These are phyloP conservation scores for Coptotermes formosanus DNA, from an alignment of 1,140 invertebrate species.

Conservation along the genomic window DNA sequence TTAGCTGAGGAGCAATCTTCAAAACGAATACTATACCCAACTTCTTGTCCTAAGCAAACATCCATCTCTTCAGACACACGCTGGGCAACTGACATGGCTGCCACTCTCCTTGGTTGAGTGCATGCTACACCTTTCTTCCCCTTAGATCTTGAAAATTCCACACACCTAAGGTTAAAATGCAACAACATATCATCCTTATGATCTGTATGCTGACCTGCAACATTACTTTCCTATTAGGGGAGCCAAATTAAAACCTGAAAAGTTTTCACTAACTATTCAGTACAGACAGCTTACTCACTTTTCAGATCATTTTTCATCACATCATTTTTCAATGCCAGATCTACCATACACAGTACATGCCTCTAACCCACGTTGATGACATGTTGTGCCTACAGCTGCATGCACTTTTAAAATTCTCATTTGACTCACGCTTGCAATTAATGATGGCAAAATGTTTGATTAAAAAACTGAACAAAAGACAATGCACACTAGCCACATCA, in stretches of 20 bases:
- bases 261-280: too few relatives aligned
- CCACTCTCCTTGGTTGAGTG: slow-evolving; percentile 96
- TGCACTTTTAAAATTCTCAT: too few relatives aligned
- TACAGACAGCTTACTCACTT: too few relatives aligned
- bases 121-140: slow-evolving; percentile 88
- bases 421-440: too few relatives aligned
- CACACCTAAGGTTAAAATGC: slow-evolving; percentile 65
- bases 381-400: too few relatives aligned
- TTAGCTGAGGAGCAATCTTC: slow-evolving; percentile 97
- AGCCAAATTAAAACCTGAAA: not conserved
- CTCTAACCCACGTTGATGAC: too few relatives aligned
- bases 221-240: not conserved
- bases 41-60: slow-evolving; percentile 93
- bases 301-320: too few relatives aligned
- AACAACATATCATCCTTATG: not conserved
- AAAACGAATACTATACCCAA: slow-evolving; percentile 99
- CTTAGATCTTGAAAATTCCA: slow-evolving; percentile 77
- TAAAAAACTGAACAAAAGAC: too few relatives aligned
- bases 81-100: slow-evolving; percentile 98
- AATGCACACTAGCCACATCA: too few relatives aligned
- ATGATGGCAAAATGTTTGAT: too few relatives aligned
- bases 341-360: too few relatives aligned
- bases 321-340: too few relatives aligned
- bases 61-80: slow-evolving; percentile 99
- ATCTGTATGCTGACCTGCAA: not conserved